phyloP scores from a whole-genome alignment of 2,888 invertebrate genomes.

The Autographa gamma region DNA sequence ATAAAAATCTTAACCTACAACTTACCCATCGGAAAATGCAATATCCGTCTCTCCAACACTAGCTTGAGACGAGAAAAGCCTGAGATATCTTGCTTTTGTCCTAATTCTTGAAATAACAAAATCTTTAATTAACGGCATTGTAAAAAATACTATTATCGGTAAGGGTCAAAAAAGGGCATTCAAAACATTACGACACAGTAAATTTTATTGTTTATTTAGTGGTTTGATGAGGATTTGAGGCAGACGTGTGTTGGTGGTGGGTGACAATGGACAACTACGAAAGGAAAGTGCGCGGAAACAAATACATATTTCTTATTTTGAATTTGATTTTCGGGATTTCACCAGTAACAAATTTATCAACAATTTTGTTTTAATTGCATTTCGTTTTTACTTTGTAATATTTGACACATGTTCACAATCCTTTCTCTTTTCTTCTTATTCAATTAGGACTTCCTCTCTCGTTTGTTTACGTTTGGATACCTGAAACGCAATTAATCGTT shows the following conservation, averaged over 20 bases:
- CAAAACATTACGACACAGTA: conserved; percentile 40
- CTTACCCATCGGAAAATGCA: conserved; percentile 90
- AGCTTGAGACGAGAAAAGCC: conserved; percentile 70
- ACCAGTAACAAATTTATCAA: background rate
- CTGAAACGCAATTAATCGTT: background rate
- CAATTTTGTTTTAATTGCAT: conserved; percentile 1
- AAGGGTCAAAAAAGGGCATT: conserved; percentile 58
- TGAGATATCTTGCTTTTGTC: conserved; percentile 60
- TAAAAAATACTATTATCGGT: conserved; percentile 37
- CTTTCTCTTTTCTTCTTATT: background rate
- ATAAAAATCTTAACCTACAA: conserved; percentile 63
- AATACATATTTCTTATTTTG: conserved; percentile 5
- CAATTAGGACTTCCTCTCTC: background rate
- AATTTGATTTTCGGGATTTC: background rate
- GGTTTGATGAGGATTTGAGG: conserved; percentile 9
- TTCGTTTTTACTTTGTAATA: background rate
- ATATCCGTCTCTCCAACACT: conserved; percentile 82
- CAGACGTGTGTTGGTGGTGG: background rate
- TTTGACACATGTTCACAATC: background rate
- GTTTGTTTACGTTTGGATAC: background rate
- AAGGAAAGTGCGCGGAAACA: background rate
- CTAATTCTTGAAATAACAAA: conserved; percentile 71
- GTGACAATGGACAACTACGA: background rate
- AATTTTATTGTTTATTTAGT: background rate
- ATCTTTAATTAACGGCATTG: conserved; percentile 76